Percentiles rank a stretch among this genome's conserved stretches.
Evolutionary conservation across 2,888 invertebrate genomes (phyloP).

Genomic region (Ichneumoninae sp.): DNA sequence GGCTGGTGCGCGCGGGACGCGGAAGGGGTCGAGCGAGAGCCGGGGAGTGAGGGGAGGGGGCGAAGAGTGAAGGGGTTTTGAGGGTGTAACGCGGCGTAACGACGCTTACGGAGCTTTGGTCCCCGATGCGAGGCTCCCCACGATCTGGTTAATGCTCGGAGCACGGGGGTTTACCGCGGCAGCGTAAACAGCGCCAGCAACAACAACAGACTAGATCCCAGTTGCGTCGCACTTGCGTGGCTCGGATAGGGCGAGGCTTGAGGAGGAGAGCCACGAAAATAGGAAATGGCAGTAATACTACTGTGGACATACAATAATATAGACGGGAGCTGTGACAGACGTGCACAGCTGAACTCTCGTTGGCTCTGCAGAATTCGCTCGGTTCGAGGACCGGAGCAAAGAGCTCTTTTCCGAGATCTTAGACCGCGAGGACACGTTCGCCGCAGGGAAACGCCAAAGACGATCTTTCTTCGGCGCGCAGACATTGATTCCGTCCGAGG

Average conservation of each 20-base stretch:
- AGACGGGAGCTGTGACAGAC: not conserved
- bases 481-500: conserved; percentile 52
- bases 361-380: not conserved
- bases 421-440: conserved; percentile 9
- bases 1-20: conserved; percentile 11
- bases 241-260: not conserved
- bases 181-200: conserved; percentile 76
- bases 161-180: conserved; percentile 74
- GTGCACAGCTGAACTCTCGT: not conserved
- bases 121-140: conserved; percentile 74
- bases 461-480: conserved; percentile 36
- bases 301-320: not conserved
- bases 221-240: conserved; percentile 17
- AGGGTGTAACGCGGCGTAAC: conserved; percentile 77
- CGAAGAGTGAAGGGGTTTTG: conserved; percentile 32
- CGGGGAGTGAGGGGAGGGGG: not conserved
- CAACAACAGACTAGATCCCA: conserved; percentile 49
- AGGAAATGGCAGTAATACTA: conserved; percentile 5
- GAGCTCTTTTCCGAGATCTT: conserved; percentile 11
- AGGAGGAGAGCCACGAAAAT: conserved; percentile 16
- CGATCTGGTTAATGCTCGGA: conserved; percentile 77
- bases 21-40: conserved; percentile 12
- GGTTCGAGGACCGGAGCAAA: not conserved
- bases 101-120: conserved; percentile 79
- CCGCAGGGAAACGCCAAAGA: conserved; percentile 14